phyloP scores from a whole-genome alignment of 2,113 vertebrate genomes.

The Pogona vitticeps region DNA sequence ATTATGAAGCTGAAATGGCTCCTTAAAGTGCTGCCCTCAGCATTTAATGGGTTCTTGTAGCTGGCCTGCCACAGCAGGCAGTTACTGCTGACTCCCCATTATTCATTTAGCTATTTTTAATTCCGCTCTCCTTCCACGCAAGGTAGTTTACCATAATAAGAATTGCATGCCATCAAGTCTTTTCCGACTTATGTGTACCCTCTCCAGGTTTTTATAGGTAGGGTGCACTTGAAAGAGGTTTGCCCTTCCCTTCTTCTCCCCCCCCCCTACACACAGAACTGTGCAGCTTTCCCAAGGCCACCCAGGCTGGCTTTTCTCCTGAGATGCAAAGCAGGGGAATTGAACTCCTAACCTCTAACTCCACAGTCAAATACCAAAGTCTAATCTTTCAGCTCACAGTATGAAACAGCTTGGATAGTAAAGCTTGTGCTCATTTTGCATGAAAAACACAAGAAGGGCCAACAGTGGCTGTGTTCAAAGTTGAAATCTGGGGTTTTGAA shows the following conservation, averaged over 20 bases:
- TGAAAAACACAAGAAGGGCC: background rate
- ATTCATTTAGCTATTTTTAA: background rate
- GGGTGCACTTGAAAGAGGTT: too few species aligned
- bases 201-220: too few species aligned
- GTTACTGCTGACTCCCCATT: background rate
- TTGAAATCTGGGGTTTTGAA: background rate
- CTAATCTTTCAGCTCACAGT: background rate
- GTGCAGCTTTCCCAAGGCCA: too few species aligned
- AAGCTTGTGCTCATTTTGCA: background rate
- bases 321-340: too few species aligned
- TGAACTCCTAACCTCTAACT: too few species aligned
- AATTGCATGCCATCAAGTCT: too few species aligned
- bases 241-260: too few species aligned
- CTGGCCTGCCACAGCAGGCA: background rate
- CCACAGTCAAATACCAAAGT: too few species aligned
- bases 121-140: background rate
- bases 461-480: background rate
- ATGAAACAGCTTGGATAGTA: background rate
- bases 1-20: background rate
- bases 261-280: too few species aligned
- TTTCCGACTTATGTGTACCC: too few species aligned
- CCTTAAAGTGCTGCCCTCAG: background rate
- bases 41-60: background rate
- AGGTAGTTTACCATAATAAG: background rate
- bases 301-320: too few species aligned